Evolutionary conservation across 2,888 invertebrate species (phyloP).

Genomic region (Terebella lapidaria): DNA sequence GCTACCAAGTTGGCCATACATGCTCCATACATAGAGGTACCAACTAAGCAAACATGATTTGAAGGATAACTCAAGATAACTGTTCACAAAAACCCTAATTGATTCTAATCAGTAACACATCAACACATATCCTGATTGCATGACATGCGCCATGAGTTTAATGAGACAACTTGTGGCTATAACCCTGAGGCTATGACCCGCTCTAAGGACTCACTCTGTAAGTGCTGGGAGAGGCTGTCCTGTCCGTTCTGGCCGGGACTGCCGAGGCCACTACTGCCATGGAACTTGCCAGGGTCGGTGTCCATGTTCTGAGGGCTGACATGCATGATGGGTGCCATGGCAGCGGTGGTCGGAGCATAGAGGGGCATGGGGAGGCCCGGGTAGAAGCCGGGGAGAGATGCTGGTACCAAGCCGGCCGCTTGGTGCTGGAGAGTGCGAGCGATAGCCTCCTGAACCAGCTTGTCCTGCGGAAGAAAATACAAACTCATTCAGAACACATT

Average conservation of each 20-base stretch:
- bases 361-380: constrained; percentile 2
- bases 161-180: too few species aligned
- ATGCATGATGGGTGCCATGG: constrained; percentile 2
- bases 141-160: too few species aligned
- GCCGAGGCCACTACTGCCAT: neutral
- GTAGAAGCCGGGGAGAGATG: neutral
- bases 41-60: too few species aligned
- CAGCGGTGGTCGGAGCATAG: neutral
- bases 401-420: neutral
- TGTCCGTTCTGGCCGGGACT: neutral
- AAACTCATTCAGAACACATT: too few species aligned
- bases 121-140: too few species aligned
- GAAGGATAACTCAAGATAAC: too few species aligned
- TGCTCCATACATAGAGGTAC: too few species aligned
- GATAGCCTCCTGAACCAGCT: constrained; percentile 1
- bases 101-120: too few species aligned
- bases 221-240: neutral
- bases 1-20: too few species aligned
- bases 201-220: neutral
- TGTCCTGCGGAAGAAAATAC: neutral
- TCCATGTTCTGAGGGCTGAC: neutral
- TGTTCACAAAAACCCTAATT: too few species aligned
- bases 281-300: neutral
- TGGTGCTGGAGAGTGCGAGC: neutral
- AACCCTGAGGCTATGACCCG: too few species aligned